A percentile compares a stretch with the other conserved stretches of the same genome.
Conservation (phyloP, 2,113 vertebrate species). For the Vimba vimba region DNA sequence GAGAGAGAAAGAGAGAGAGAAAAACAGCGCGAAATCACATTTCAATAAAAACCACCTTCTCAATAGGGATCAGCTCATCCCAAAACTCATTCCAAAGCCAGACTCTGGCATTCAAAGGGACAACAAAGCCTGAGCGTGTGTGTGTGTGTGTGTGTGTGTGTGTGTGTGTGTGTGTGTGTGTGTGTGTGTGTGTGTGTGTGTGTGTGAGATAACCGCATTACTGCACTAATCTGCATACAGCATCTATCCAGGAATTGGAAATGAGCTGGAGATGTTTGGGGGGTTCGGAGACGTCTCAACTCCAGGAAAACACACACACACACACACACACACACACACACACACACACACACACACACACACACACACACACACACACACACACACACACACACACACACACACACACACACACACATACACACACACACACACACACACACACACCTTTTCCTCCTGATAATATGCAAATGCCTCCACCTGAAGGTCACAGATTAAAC, state of each 20-base stretch:
- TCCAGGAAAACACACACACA: conserved; percentile 35
- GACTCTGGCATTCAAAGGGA: conserved; percentile 38
- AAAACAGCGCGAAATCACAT: conserved; percentile 7
- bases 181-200: conserved; percentile 37
- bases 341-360: no score
- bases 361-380: no score
- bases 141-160: neutral
- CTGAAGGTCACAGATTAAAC: conserved; percentile 68
- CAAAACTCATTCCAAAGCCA: conserved; percentile 45
- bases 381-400: no score
- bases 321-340: no score
- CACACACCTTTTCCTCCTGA: conserved; percentile 45
- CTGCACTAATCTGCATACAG: conserved; percentile 49
- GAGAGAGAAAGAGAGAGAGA: neutral
- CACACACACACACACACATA: no score
- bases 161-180: neutral
- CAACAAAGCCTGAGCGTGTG: conserved; percentile 25
- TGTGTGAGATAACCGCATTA: conserved; percentile 48
- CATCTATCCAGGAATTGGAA: conserved; percentile 53
- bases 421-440: conserved; percentile 26
- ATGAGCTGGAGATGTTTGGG: conserved; percentile 50
- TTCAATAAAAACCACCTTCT: conserved; percentile 44
- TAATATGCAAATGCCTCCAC: conserved; percentile 66
- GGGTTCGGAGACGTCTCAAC: conserved; percentile 39
- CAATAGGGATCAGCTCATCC: conserved; percentile 42